phyloP scores from a whole-genome alignment of 2,797 vertebrate genomes.

The Amblyraja radiata region DNA sequence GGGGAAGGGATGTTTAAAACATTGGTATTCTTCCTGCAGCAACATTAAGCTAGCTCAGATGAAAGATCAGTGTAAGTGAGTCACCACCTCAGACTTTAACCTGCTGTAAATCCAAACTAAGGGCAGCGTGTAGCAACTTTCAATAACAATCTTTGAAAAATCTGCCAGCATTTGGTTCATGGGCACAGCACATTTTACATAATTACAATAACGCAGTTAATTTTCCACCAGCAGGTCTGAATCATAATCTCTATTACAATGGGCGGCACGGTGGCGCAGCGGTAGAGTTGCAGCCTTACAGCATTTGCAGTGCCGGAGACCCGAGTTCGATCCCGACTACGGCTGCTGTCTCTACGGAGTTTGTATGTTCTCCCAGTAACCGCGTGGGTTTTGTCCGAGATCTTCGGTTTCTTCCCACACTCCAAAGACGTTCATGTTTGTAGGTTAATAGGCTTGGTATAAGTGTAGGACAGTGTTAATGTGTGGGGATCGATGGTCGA shows the following conservation, averaged over 20 bases:
- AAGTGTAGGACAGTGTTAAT: too few species aligned
- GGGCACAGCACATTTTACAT: not conserved
- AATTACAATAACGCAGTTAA: not conserved
- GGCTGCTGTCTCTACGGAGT: too few species aligned
- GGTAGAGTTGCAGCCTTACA: too few species aligned
- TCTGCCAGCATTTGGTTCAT: not conserved
- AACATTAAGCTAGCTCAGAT: not conserved
- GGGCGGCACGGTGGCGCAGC: too few species aligned
- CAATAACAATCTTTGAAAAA: not conserved
- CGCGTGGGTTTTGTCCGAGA: too few species aligned
- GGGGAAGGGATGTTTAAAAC: not conserved
- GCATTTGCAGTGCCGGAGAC: too few species aligned
- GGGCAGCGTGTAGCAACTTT: not conserved
- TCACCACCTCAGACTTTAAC: not conserved
- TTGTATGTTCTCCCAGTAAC: too few species aligned
- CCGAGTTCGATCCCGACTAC: too few species aligned
- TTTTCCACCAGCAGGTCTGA: not conserved
- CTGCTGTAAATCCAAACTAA: not conserved
- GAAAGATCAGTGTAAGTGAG: not conserved
- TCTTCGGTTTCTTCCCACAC: too few species aligned
- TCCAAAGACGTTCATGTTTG: too few species aligned
- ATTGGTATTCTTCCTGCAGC: not conserved
- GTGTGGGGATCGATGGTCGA: too few species aligned
- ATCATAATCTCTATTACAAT: not conserved
- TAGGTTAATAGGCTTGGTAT: too few species aligned